Percentiles rank a stretch among this genome's conserved stretches.
phyloP scores from a whole-genome alignment of 2,797 vertebrate species.

The Peromyscus aztecus region DNA sequence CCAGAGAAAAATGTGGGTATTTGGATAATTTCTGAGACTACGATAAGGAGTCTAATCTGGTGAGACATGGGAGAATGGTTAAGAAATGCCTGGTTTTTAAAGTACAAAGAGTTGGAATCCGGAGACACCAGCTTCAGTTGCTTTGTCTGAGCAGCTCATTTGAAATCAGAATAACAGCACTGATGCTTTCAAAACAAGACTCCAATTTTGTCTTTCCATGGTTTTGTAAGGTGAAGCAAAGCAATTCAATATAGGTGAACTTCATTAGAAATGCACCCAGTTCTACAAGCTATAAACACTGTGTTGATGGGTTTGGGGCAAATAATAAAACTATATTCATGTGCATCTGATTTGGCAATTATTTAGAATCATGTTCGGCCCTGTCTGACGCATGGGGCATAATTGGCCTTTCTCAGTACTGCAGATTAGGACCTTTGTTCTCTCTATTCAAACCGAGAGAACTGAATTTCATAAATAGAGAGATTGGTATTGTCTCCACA shows the following conservation, averaged over 20 bases:
- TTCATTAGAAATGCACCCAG: conserved; percentile 61
- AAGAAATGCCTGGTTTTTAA: conserved; percentile 19
- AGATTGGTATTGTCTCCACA: conserved; percentile 72
- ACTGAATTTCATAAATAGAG: conserved; percentile 74
- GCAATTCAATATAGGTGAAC: conserved; percentile 34
- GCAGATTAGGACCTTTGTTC: conserved; percentile 75
- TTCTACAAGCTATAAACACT: conserved; percentile 57
- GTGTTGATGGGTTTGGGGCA: conserved; percentile 68
- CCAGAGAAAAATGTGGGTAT: conserved; percentile 33
- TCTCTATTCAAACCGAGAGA: conserved; percentile 65
- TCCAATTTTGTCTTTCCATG: conserved; percentile 6
- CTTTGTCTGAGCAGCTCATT: conserved; percentile 68
- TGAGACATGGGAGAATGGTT: conserved; percentile 42
- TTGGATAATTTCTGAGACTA: not conserved
- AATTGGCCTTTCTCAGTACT: conserved; percentile 81
- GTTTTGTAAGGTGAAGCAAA: conserved; percentile 59
- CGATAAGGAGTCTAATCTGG: conserved; percentile 22
- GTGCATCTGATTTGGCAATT: conserved; percentile 78
- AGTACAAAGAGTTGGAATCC: not conserved
- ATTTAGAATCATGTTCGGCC: conserved; percentile 69
- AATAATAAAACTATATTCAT: conserved; percentile 78
- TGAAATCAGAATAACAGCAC: conserved; percentile 41
- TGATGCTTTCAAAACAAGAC: not conserved
- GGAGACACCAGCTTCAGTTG: conserved; percentile 23
- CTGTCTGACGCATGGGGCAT: conserved; percentile 71